Percentiles rank a stretch among this genome's conserved stretches.
Evolutionary conservation across 2,888 invertebrate species (phyloP).

Genomic region (Entomobrya multifasciata): DNA sequence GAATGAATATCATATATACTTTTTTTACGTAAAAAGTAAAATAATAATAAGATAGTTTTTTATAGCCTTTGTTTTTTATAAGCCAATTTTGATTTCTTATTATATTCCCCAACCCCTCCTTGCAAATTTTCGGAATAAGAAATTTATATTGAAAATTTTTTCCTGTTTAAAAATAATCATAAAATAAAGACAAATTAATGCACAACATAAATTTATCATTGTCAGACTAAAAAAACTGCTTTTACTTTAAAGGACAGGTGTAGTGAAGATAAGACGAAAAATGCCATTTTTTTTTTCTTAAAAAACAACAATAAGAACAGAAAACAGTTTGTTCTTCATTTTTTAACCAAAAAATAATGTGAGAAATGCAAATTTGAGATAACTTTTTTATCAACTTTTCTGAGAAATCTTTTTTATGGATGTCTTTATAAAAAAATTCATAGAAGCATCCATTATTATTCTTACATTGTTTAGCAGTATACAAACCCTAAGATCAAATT

Average conservation of each 20-base stretch:
- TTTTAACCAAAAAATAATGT: constrained; percentile 23
- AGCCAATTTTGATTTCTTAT: constrained; percentile 49
- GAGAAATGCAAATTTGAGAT: constrained; percentile 42
- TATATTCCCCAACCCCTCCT: neutral
- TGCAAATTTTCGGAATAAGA: constrained; percentile 48
- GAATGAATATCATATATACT: constrained; percentile 47
- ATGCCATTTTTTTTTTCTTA: constrained; percentile 16
- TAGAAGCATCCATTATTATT: constrained; percentile 28
- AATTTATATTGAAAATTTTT: constrained; percentile 42
- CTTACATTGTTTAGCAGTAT: constrained; percentile 27
- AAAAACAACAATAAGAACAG: constrained; percentile 10
- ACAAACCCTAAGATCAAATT: constrained; percentile 42
- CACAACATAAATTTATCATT: constrained; percentile 31
- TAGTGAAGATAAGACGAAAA: constrained; percentile 43
- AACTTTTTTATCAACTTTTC: constrained; percentile 15
- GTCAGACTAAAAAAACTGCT: constrained; percentile 21
- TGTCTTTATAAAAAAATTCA: neutral
- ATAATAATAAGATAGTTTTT: neutral
- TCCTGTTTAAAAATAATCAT: constrained; percentile 52
- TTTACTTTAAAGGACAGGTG: constrained; percentile 48
- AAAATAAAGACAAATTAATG: constrained; percentile 42
- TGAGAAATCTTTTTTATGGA: constrained; percentile 39
- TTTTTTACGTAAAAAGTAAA: neutral
- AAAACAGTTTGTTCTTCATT: neutral
- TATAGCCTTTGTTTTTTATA: constrained; percentile 31